Conservation (phyloP, 2,113 vertebrate species). For the Poecilia latipinna region DNA sequence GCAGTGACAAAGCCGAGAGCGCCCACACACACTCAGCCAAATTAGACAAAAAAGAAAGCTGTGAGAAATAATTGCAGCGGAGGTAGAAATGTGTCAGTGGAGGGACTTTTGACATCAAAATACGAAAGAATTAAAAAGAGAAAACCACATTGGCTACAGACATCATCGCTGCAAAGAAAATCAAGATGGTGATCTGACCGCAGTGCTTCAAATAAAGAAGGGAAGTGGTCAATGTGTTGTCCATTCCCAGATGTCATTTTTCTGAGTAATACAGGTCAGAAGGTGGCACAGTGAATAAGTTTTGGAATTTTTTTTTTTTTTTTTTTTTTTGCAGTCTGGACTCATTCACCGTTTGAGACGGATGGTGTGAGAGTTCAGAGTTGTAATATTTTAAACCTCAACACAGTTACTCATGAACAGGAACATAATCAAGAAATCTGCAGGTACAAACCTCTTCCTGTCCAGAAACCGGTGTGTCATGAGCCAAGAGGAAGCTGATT, state of each 20-base stretch:
- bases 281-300: slow-evolving; percentile 16
- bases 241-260: slow-evolving; percentile 16
- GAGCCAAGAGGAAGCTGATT: slow-evolving; percentile 22
- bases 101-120: slow-evolving; percentile 26
- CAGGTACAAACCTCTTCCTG: neutral
- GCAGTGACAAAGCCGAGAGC: slow-evolving; percentile 54
- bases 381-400: neutral
- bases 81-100: slow-evolving; percentile 9
- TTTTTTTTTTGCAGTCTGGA: neutral
- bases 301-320: neutral
- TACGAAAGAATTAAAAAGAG: slow-evolving; percentile 4
- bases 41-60: slow-evolving; percentile 14
- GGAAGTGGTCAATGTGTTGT: slow-evolving; percentile 33
- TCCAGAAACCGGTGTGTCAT: slow-evolving; percentile 32
- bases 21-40: slow-evolving; percentile 47
- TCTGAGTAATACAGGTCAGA: neutral
- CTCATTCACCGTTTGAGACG: neutral
- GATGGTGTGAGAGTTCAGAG: neutral
- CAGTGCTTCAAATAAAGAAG: slow-evolving; percentile 28
- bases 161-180: slow-evolving; percentile 13
- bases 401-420: neutral
- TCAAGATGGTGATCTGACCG: slow-evolving; percentile 21
- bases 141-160: neutral
- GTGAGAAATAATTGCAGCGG: slow-evolving; percentile 15
- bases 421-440: neutral